phyloP scores from a whole-genome alignment of 2,888 invertebrate genomes.

The Camponotus fellah region DNA sequence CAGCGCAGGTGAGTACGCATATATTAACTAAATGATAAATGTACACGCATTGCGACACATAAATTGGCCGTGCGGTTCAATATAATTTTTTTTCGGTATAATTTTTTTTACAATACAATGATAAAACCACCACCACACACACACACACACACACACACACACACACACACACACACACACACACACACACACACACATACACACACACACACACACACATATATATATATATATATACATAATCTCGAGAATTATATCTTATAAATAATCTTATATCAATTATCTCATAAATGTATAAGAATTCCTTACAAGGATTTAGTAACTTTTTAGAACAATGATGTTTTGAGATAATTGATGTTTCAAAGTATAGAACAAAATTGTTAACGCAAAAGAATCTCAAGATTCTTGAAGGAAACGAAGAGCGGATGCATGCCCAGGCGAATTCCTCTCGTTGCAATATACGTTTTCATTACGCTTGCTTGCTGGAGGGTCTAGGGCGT shows the following conservation, averaged over 20 bases:
- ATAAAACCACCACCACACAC: no score
- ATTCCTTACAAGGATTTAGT: background rate
- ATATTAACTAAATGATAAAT: conserved; percentile 43
- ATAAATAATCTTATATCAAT: background rate
- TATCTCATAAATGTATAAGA: background rate
- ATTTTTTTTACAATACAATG: background rate
- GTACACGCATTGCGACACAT: conserved; percentile 44
- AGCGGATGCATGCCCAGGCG: conserved; percentile 40
- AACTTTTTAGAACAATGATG: conserved; percentile 20
- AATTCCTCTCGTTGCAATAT: conserved; percentile 70
- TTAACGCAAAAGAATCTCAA: conserved; percentile 30
- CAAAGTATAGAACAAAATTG: conserved; percentile 29
- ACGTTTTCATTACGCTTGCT: conserved; percentile 79
- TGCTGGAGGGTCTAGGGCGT: conserved; percentile 55
- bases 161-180: no score
- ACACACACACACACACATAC: no score
- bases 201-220: background rate
- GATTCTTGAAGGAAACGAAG: conserved; percentile 37
- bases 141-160: no score
- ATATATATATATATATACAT: conserved; percentile 11
- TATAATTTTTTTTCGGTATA: conserved; percentile 43
- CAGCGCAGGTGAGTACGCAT: conserved; percentile 59
- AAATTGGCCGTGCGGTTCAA: conserved; percentile 28
- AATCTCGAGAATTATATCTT: background rate
- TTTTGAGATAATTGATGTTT: conserved; percentile 24